Conservation (phyloP, 2,888 invertebrate species). For the Rhodophaea formosa region DNA sequence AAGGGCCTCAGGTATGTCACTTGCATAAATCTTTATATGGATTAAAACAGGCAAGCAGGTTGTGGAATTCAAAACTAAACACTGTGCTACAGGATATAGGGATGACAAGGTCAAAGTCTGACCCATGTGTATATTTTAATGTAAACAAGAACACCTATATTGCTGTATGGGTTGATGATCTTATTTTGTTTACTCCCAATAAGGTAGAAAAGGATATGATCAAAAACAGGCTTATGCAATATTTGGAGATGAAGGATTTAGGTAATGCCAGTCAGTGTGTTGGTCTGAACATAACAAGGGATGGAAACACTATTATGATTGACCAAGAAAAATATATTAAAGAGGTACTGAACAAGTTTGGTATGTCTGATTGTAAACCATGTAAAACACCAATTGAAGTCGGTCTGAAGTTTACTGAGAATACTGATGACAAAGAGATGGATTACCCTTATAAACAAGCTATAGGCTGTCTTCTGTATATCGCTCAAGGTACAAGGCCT, state of each 20-base stretch:
- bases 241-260: too few relatives aligned
- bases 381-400: too few relatives aligned
- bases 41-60: neutral
- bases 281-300: too few relatives aligned
- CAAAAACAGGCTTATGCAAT: neutral
- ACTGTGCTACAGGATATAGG: slow-evolving; percentile 20
- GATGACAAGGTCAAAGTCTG: slow-evolving; percentile 21
- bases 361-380: too few relatives aligned
- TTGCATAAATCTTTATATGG: neutral
- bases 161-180: slow-evolving; percentile 26
- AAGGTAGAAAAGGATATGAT: neutral
- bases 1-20: neutral
- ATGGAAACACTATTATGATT: too few relatives aligned
- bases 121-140: slow-evolving; percentile 26
- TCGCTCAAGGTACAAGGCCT: slow-evolving; percentile 32
- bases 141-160: slow-evolving; percentile 20
- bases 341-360: too few relatives aligned
- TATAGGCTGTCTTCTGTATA: slow-evolving; percentile 28
- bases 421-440: neutral
- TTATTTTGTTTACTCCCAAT: slow-evolving; percentile 14
- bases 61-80: neutral
- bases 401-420: too few relatives aligned
- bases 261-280: too few relatives aligned
- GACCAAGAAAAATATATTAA: too few relatives aligned
- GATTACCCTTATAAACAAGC: slow-evolving; percentile 28